Conservation (phyloP, 2,797 vertebrate genomes). For the Gallinago solitaria region DNA sequence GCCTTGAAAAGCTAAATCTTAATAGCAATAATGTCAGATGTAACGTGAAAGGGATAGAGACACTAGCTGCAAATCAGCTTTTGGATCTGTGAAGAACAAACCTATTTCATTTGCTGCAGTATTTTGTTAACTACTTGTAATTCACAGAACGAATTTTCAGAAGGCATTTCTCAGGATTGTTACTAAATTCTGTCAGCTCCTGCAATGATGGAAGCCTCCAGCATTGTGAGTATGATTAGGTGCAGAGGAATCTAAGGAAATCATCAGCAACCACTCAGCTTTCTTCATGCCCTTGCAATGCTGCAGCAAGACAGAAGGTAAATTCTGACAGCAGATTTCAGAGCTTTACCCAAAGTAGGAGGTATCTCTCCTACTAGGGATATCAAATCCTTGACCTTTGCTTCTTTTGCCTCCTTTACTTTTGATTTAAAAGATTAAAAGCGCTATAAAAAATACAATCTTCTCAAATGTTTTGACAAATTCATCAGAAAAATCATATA, state of each 20-base stretch:
- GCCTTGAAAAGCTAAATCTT: background rate
- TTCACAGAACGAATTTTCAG: constrained; percentile 44
- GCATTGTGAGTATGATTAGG: constrained; percentile 50
- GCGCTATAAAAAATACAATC: constrained; percentile 30
- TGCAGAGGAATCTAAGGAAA: constrained; percentile 59
- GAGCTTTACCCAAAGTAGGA: constrained; percentile 49
- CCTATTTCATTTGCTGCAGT: background rate
- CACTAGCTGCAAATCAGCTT: background rate
- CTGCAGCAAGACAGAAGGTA: constrained; percentile 25
- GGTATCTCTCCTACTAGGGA: constrained; percentile 39
- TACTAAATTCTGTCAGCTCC: constrained; percentile 54
- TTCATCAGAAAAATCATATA: constrained; percentile 23
- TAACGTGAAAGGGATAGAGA: background rate
- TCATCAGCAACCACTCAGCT: constrained; percentile 9
- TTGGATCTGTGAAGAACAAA: background rate
- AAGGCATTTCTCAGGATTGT: constrained; percentile 61
- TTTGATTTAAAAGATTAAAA: constrained; percentile 73
- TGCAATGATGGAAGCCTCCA: constrained; percentile 30
- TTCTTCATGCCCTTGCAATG: constrained; percentile 25
- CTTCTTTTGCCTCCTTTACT: constrained; percentile 56
- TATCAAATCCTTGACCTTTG: constrained; percentile 71
- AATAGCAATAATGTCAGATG: background rate
- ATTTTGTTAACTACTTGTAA: constrained; percentile 49
- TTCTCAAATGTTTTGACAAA: constrained; percentile 56
- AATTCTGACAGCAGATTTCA: constrained; percentile 67